Conservation (phyloP, 2,888 invertebrate genomes). For the Fissipunctia ypsillon region DNA sequence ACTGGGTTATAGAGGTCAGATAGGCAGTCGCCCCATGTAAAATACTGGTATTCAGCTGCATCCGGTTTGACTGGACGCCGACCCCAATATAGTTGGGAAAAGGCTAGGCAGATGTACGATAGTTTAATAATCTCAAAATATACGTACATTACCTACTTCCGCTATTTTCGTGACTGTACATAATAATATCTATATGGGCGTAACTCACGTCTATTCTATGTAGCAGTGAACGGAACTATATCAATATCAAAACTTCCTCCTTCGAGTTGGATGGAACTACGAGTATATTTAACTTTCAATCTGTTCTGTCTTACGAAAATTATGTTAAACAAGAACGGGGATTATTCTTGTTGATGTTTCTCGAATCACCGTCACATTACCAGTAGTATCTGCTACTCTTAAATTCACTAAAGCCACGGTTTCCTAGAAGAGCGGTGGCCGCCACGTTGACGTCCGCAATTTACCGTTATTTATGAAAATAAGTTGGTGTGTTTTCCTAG, state of each 20-base stretch:
- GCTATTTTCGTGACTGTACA: no score
- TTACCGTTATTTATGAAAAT: no score
- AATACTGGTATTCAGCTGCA: no score
- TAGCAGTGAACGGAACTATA: slow-evolving; percentile 18
- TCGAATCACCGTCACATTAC: background rate
- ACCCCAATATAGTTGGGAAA: no score
- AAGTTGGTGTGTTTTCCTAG: no score
- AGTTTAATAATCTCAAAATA: background rate
- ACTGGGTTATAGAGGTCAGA: no score
- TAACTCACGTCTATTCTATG: background rate
- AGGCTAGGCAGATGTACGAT: no score
- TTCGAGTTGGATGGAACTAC: background rate
- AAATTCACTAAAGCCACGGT: background rate
- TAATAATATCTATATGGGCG: background rate
- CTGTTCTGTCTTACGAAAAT: slow-evolving; percentile 5
- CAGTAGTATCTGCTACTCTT: background rate
- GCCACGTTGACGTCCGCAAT: no score
- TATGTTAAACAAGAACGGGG: background rate
- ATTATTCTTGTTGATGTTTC: background rate
- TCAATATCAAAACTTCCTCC: slow-evolving; percentile 34
- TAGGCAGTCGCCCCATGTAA: no score
- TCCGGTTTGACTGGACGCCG: no score
- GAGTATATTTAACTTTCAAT: background rate
- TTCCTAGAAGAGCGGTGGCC: no score
- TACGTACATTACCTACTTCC: background rate